Evolutionary conservation across 1,140 invertebrate genomes (phyloP), one percentile per base, ranked within the genome.

Genomic region (Pinna nobilis): DNA sequence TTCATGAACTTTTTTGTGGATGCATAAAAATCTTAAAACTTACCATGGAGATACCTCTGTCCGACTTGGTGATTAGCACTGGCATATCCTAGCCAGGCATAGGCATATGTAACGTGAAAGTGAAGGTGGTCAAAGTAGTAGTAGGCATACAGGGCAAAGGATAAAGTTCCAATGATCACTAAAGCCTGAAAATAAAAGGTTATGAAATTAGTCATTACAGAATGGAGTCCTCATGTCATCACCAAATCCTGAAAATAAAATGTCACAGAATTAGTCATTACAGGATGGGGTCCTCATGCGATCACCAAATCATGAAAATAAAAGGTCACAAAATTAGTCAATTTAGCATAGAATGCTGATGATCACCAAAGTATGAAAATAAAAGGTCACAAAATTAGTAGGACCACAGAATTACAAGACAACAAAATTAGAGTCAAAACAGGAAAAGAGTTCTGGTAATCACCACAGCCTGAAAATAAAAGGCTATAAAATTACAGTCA

Each of bases 111-210:
- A 2, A 91, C 81, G 78, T 92, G 89, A 74, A 89, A 91, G 81
- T 92, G 91, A 11, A 92, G 84, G 59, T 90, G 86, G 39, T 92
- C 91, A 77, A 91, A 90, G 78, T 91, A 88, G 79, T 86, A 91
- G 79, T 89, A 91, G 3, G 88, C 87, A 80, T 91, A 91, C 44
- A 88, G 82, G 15, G 80, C 82, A 32, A 90, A 76, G 30, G 76
- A 33, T 11, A 86, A 44, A 1, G 84, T 84, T 4, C 70, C 69
- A 51, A 86, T 65, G 7, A 90, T 49, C 2, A 86, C 71, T 23
- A 86, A 41, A 18, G 81, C 81, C 89, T 90, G 78, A 20, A 81
- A 78, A 72, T 75, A 57, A 61, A 55, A 47, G 61, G 41, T 18
- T 55, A 25, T 2, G 7, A 25, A 25, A 55, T 23, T 25, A 30